phyloP scores from a whole-genome alignment of 2,888 invertebrate genomes.

The Drosophila hamatofila region DNA sequence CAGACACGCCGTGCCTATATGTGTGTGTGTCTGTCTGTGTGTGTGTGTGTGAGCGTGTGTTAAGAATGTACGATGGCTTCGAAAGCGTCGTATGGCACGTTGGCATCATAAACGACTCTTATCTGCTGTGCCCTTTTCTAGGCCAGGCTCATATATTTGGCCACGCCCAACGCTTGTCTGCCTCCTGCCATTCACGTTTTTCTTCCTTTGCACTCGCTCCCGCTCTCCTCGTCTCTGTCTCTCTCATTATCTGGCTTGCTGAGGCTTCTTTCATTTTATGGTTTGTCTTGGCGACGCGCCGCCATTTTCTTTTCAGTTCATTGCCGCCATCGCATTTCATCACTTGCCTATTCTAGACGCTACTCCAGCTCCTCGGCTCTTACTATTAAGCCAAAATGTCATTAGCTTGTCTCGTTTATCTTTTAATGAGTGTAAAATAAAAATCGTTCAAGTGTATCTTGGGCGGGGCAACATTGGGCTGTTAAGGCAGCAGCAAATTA shows the following conservation, averaged over 20 bases:
- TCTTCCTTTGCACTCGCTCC: not conserved
- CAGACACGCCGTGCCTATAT: not conserved
- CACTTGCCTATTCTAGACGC: constrained; percentile 25
- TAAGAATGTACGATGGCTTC: constrained; percentile 38
- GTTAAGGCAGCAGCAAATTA: constrained; percentile 56
- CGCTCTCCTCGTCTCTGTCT: not conserved
- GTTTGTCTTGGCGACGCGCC: constrained; percentile 61
- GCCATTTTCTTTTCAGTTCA: constrained; percentile 72
- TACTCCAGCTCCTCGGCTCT: not conserved
- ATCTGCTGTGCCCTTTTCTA: constrained; percentile 65
- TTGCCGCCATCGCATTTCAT: constrained; percentile 64
- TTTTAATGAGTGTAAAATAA: constrained; percentile 79
- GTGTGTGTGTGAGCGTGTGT: constrained; percentile 20
- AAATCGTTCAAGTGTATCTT: constrained; percentile 55
- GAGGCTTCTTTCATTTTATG: constrained; percentile 61
- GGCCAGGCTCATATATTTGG: constrained; percentile 49
- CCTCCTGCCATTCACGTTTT: constrained; percentile 42
- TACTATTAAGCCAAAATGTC: constrained; percentile 72
- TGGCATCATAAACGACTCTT: constrained; percentile 76
- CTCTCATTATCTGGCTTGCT: constrained; percentile 15
- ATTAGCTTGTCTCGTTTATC: constrained; percentile 79
- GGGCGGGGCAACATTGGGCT: constrained; percentile 4
- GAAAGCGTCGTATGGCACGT: constrained; percentile 59
- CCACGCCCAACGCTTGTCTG: constrained; percentile 50
- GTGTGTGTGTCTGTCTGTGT: constrained; percentile 22